Evolutionary conservation across 2,888 invertebrate species (phyloP).

Genomic region (Acleris emargana): DNA sequence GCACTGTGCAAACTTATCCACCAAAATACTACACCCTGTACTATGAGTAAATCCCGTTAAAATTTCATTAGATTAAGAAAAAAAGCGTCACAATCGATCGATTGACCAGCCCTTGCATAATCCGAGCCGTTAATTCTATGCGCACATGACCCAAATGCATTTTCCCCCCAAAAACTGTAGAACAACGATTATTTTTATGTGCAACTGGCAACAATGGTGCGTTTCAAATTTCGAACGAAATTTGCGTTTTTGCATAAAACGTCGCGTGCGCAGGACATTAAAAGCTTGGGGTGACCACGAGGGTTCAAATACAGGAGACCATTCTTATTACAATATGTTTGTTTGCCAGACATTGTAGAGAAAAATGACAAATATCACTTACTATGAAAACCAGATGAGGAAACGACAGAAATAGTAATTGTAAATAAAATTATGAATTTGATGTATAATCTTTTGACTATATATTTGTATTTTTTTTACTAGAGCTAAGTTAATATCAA

Average conservation of each 20-base stretch:
- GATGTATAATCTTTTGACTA: too few species aligned
- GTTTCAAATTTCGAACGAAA: slow-evolving; percentile 83
- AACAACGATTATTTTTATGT: slow-evolving; percentile 79
- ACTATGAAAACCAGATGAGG: too few species aligned
- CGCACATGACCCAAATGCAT: slow-evolving; percentile 57
- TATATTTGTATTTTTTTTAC: too few species aligned
- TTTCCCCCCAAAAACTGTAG: slow-evolving; percentile 72
- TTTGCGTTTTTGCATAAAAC: slow-evolving; percentile 84
- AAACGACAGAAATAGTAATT: too few species aligned
- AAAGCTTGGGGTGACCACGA: slow-evolving; percentile 52
- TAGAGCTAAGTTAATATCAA: too few species aligned
- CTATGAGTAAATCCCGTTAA: too few species aligned
- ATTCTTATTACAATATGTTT: neutral
- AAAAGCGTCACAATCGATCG: slow-evolving; percentile 1
- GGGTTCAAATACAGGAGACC: neutral
- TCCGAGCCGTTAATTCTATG: slow-evolving; percentile 71
- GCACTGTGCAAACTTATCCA: too few species aligned
- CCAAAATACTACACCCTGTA: too few species aligned
- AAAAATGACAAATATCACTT: too few species aligned
- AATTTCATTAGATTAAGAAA: too few species aligned
- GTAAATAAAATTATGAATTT: too few species aligned
- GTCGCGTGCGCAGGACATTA: slow-evolving; percentile 76
- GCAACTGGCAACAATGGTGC: slow-evolving; percentile 69
- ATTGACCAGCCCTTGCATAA: slow-evolving; percentile 74
- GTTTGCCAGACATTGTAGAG: neutral